A percentile compares a stretch with the other conserved stretches of the same genome.
Evolutionary conservation across 2,888 invertebrate species (phyloP).

Genomic region (Sarcophaga subvicina): DNA sequence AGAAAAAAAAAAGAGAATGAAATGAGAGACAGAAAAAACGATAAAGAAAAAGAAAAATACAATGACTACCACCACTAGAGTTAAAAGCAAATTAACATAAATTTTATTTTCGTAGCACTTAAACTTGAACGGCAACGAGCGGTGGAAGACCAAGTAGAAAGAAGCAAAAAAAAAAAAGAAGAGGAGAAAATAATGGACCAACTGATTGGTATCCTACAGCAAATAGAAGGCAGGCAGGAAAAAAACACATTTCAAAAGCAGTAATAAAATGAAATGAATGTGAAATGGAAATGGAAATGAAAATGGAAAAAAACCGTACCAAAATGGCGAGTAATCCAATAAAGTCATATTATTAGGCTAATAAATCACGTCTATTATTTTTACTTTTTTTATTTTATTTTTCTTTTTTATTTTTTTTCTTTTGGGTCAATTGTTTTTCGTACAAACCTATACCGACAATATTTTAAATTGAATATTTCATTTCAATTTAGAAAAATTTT

Average conservation of each 20-base stretch:
- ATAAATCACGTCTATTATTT: slow-evolving; percentile 59
- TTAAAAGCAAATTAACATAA: slow-evolving; percentile 80
- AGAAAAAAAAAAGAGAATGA: neutral
- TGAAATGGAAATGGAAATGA: slow-evolving; percentile 38
- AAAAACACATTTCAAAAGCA: slow-evolving; percentile 5
- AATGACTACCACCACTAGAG: slow-evolving; percentile 66
- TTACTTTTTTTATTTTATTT: neutral
- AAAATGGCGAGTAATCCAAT: slow-evolving; percentile 59
- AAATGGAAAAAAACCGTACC: neutral
- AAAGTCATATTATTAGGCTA: slow-evolving; percentile 65
- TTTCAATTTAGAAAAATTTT: slow-evolving; percentile 20
- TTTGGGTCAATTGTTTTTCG: slow-evolving; percentile 35
- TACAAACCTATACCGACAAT: neutral
- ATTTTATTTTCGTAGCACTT: slow-evolving; percentile 73
- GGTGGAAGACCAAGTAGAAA: too few species aligned
- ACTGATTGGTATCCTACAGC: slow-evolving; percentile 53
- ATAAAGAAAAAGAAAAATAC: slow-evolving; percentile 34
- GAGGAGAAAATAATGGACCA: slow-evolving; percentile 28
- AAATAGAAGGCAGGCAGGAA: slow-evolving; percentile 47
- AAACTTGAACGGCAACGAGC: slow-evolving; percentile 45
- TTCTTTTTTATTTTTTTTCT: neutral
- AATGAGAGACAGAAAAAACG: neutral
- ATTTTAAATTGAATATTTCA: slow-evolving; percentile 37
- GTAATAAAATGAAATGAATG: slow-evolving; percentile 58
- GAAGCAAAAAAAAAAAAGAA: slow-evolving; percentile 6